Evolutionary conservation across 64 coral and sea anemone species (phyloP).

Genomic region (Montipora efflorescens): DNA sequence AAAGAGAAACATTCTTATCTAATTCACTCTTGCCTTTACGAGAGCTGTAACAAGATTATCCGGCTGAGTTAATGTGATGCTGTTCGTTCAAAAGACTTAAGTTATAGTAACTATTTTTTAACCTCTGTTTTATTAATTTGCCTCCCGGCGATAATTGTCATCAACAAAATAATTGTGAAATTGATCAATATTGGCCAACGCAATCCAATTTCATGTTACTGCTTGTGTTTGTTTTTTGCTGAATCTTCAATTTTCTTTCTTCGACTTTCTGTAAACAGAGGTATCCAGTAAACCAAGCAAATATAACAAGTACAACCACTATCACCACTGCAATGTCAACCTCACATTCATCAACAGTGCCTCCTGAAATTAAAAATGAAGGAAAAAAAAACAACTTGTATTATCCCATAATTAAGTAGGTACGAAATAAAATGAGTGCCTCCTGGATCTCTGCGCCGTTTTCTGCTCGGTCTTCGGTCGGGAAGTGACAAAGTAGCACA

Average conservation of each 20-base stretch:
- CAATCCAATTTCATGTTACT: neutral
- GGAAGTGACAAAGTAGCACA: too few species aligned
- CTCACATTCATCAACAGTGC: neutral
- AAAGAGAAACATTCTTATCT: too few species aligned
- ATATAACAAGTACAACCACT: neutral
- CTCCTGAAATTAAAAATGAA: neutral
- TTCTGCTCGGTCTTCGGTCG: too few species aligned
- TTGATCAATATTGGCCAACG: neutral
- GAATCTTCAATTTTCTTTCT: neutral
- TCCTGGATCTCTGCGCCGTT: too few species aligned
- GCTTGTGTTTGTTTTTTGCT: neutral
- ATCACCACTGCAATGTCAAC: slow-evolving; percentile 7
- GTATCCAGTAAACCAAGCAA: slow-evolving; percentile 30
- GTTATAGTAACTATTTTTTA: too few species aligned
- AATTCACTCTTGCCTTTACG: too few species aligned
- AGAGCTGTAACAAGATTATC: too few species aligned
- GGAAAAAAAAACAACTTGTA: neutral
- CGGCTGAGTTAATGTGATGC: too few species aligned
- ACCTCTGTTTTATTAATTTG: neutral
- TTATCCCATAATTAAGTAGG: neutral
- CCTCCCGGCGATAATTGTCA: neutral
- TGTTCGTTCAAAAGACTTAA: too few species aligned
- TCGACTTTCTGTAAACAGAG: neutral
- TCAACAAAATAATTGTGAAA: neutral
- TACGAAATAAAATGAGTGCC: too few species aligned